phyloP scores from a whole-genome alignment of 2,797 vertebrate species.

The Rhinichthys osculus region DNA sequence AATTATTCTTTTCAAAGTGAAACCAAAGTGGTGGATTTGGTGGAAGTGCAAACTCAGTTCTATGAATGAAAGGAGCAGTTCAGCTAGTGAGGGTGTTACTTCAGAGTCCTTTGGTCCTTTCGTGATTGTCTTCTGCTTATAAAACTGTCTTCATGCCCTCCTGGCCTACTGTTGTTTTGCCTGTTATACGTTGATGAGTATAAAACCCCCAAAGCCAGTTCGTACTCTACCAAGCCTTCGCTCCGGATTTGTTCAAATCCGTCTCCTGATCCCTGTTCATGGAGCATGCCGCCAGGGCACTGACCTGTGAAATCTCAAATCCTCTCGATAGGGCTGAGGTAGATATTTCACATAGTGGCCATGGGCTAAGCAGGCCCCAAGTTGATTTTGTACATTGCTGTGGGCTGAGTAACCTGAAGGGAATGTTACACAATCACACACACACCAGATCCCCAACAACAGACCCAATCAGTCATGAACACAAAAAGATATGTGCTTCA shows the following conservation, averaged over 20 bases:
- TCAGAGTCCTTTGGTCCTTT: not conserved
- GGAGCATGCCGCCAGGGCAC: conserved; percentile 72
- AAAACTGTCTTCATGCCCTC: conserved; percentile 31
- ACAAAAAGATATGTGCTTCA: not conserved
- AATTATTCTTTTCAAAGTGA: not conserved
- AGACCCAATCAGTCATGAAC: not conserved
- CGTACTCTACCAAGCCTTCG: conserved; percentile 62
- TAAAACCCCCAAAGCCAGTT: conserved; percentile 61
- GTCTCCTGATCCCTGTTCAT: conserved; percentile 72
- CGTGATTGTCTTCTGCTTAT: conserved; percentile 35
- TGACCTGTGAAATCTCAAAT: conserved; percentile 81
- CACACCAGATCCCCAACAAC: not conserved
- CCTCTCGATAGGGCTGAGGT: conserved; percentile 68
- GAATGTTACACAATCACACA: conserved; percentile 41
- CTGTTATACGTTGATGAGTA: conserved; percentile 51
- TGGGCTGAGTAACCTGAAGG: conserved; percentile 25
- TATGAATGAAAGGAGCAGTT: not conserved
- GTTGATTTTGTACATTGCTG: conserved; percentile 57
- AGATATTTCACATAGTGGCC: conserved; percentile 64
- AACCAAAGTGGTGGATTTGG: not conserved
- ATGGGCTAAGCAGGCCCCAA: conserved; percentile 54
- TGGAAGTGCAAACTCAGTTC: not conserved
- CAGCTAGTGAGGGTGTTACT: not conserved
- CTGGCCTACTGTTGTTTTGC: conserved; percentile 40
- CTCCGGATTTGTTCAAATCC: conserved; percentile 77